Evolutionary conservation across 2,797 vertebrate genomes (phyloP), one percentile per base, ranked within the genome.

Genomic region (Pelochelys cantorii): DNA sequence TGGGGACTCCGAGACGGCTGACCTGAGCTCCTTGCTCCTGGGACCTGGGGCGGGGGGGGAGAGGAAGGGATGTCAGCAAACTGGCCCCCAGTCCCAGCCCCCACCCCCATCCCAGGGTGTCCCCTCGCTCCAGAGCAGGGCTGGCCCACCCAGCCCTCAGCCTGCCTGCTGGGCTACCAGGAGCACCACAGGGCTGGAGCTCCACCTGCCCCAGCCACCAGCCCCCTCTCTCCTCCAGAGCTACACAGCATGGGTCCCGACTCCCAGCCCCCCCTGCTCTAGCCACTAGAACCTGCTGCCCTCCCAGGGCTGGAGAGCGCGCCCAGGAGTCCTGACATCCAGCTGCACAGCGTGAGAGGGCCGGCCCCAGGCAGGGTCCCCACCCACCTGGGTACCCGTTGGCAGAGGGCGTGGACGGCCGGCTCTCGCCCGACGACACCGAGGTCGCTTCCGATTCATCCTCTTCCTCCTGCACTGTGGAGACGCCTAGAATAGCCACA

Each of bases 361-460:
- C 3, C 9, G 23, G 3, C 53, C 23, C 57, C 34, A 22, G 15
- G 27, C 42, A 11, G 54, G 15, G 52, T n/a, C 7, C 12, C 79
- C 53, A 9, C 23, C 31, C 88, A 92, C 90, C 90, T 85, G 90
- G 86, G 22, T 85, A 85, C 37, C 90, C 86, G 52, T 92, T 88
- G 37, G 86, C 86, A 18, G 90, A 81, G 15, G 90, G 90, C 7
- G 90, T 81, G 1, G 57, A 25, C 5, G 90, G 83, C 31, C 79
- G 55, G 48, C 90, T 92, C 53, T 85, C 79, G 68, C 90, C 90
- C 5, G 90, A 92, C 37, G 90, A 92, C 29, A 92, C 90, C 0
- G 90, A 92, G 37, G 90, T 92, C 22, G 86, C 79, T 88, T 88
- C 90, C 13, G 90, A 92, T 48, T 62, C 90, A 8, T 85, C 90